Base-by-base conservation (phyloP, 2,113 vertebrate genomes). In the Athene noctua region DNA sequence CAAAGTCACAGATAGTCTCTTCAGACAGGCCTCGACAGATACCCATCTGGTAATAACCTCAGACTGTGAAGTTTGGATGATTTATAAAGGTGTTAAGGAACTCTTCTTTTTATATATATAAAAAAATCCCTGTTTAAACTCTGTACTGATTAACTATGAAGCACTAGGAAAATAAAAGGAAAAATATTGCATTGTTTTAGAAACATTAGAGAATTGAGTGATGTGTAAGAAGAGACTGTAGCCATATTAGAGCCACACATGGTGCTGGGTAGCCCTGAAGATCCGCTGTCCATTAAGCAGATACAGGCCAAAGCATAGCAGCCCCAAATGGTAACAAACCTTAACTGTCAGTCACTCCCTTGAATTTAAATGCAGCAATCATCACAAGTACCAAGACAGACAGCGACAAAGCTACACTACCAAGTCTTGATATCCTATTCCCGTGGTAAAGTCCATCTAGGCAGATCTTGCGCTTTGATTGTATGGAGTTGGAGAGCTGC, bases 31-130 rank as follows among this genome's bases (percentile, higher is more conserved):
- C 59, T 85, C n/a, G 4, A 88, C 59, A 94, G 88, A 95, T 92
- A 86, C 89, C 93, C 92, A 96, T 95, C 92, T 96, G 95, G 70
- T 67, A 63, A 74, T 88, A 95, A 55, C 86, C 81, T 94, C 90
- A 70, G 34, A 21, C 66, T 85, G 89, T 23, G 92, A 94, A 17
- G 51, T 74, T 81, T 25, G 71, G 68, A 20, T 95, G 94, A 93
- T 94, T 95, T 95, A 88, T 86, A 90, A 93, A 92, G 78, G 70
- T 59, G 54, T 82, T 73, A 55, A 86, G 20, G 55, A 93, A 47
- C 44, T 51, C 88, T 96, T 77, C 55, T 79, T 77, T 73, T 54
- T 81, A 71, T 86, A 78, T 59, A 57, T 70, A 61, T 72, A 61
- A 14, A 88, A 9, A 92, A 95, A 73, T 72, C 73, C 73, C 79